These are phyloP conservation scores for Cryptosula pallasiana DNA, from an alignment of 2,888 invertebrate genomes.

Conservation along the genomic window DNA sequence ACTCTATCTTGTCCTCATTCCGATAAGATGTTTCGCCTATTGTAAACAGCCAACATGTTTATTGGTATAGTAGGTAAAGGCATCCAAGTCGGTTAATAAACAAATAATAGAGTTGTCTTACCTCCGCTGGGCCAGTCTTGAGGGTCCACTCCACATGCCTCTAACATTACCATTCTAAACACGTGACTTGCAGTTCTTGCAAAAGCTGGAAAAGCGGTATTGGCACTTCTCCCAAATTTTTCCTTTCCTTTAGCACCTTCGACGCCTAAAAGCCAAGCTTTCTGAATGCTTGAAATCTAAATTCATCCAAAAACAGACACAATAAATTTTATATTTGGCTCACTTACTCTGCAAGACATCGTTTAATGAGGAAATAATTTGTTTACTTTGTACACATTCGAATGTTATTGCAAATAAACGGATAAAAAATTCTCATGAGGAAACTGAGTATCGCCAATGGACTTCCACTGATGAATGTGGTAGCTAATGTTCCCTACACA, in stretches of 20 bases:
- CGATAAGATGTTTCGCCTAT: constrained; percentile 3
- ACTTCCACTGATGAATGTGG: too few relatives aligned
- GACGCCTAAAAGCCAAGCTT: not conserved
- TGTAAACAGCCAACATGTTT: not conserved
- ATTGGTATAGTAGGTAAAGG: too few relatives aligned
- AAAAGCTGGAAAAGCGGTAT: constrained; percentile 16
- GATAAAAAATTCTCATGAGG: too few relatives aligned
- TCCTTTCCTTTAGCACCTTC: constrained; percentile 17
- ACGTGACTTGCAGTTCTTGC: constrained; percentile 21
- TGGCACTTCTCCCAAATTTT: constrained; percentile 15
- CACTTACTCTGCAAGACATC: too few relatives aligned
- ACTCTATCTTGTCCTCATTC: constrained; percentile 19
- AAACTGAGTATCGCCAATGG: too few relatives aligned
- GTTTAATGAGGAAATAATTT: too few relatives aligned
- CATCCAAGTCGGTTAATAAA: too few relatives aligned
- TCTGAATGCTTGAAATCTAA: constrained; percentile 15
- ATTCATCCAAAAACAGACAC: not conserved
- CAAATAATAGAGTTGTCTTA: too few relatives aligned
- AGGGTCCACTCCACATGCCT: constrained; percentile 11
- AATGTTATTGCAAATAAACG: too few relatives aligned
- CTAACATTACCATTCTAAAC: constrained; percentile 22
- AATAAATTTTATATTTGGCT: too few relatives aligned
- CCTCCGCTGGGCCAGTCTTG: constrained; percentile 15
- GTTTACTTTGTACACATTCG: too few relatives aligned
- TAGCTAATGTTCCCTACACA: too few relatives aligned